Evolutionary conservation across 2,888 invertebrate genomes (phyloP).

Genomic region (Eumacrocentrus americanus): DNA sequence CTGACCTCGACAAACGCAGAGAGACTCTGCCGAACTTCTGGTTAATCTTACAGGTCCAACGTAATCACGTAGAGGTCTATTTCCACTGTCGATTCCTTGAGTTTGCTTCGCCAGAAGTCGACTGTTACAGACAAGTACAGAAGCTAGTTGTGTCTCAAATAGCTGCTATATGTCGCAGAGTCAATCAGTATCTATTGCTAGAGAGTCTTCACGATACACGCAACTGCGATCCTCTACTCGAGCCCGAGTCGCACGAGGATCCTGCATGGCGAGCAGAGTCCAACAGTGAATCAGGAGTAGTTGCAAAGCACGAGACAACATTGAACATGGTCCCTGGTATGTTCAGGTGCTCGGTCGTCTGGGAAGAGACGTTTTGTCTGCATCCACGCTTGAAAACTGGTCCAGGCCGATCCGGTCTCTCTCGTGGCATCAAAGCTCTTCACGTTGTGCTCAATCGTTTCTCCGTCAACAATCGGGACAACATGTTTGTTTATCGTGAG

Average conservation of each 20-base stretch:
- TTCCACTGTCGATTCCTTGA: constrained; percentile 74
- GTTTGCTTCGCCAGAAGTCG: constrained; percentile 64
- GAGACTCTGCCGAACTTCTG: constrained; percentile 72
- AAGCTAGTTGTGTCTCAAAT: constrained; percentile 65
- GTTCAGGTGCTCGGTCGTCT: constrained; percentile 77
- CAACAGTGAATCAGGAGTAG: constrained; percentile 36
- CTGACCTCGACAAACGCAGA: constrained; percentile 64
- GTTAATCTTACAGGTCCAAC: constrained; percentile 70
- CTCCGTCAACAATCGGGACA: constrained; percentile 73
- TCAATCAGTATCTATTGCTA: constrained; percentile 74
- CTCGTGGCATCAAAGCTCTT: constrained; percentile 70
- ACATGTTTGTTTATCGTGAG: constrained; percentile 80
- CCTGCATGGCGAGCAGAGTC: constrained; percentile 50
- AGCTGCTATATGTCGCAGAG: constrained; percentile 67
- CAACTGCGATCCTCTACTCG: constrained; percentile 71
- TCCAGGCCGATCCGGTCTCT: constrained; percentile 67
- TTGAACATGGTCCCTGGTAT: constrained; percentile 69
- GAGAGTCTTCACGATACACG: constrained; percentile 72
- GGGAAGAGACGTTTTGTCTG: constrained; percentile 72
- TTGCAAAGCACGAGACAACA: constrained; percentile 38
- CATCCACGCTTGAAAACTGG: constrained; percentile 75
- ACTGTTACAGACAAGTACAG: constrained; percentile 64
- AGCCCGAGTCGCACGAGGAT: constrained; percentile 68
- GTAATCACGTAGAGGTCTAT: constrained; percentile 68
- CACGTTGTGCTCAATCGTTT: constrained; percentile 72